Evolutionary conservation across 2,888 invertebrate species (phyloP).

Genomic region (Euplagia quadripunctaria): DNA sequence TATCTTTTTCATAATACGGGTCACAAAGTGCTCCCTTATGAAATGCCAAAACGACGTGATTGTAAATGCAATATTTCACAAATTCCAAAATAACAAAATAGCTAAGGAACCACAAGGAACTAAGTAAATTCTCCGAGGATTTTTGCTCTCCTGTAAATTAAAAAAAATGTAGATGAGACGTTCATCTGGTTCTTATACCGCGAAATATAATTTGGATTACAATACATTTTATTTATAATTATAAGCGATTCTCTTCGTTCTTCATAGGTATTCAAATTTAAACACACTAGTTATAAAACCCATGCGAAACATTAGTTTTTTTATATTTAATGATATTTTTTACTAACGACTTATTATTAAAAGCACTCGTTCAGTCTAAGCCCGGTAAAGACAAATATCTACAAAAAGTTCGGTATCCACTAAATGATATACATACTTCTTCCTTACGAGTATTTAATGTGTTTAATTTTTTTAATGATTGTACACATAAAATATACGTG

Average conservation of each 20-base stretch:
- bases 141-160: too few species aligned
- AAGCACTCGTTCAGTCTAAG: conserved; percentile 58
- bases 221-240: background rate
- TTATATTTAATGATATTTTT: conserved; percentile 26
- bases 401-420: conserved; percentile 25
- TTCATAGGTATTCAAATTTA: background rate
- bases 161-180: too few species aligned
- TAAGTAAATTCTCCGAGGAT: too few species aligned
- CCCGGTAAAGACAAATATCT: conserved; percentile 52
- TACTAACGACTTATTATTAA: conserved; percentile 47
- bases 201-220: conserved; percentile 2
- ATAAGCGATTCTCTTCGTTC: background rate
- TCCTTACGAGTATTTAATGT: background rate
- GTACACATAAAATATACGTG: background rate
- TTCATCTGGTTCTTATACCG: too few species aligned
- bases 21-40: too few species aligned
- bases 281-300: background rate
- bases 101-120: too few species aligned
- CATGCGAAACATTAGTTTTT: conserved; percentile 17
- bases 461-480: background rate
- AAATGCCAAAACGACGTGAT: too few species aligned
- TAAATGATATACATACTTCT: background rate
- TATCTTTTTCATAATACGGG: too few species aligned
- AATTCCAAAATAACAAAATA: too few species aligned
- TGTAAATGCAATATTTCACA: too few species aligned